These are phyloP conservation scores for Myioborus miniatus DNA, from an alignment of 2,797 vertebrate species.

Conservation along the genomic window DNA sequence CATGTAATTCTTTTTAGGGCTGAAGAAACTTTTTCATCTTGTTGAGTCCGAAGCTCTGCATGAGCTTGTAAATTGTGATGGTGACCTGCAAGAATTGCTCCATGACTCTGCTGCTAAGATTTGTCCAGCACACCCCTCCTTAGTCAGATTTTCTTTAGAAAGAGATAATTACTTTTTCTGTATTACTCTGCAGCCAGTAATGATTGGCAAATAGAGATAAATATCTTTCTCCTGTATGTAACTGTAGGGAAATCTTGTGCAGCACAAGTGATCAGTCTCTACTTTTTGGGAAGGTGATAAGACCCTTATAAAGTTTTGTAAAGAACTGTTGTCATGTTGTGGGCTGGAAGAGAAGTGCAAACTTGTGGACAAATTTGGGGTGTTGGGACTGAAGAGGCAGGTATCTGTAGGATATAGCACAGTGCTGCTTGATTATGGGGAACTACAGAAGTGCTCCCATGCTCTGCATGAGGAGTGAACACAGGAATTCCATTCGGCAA, in stretches of 20 bases:
- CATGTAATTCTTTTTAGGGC: not conserved
- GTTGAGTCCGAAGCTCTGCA: not conserved
- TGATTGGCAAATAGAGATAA: not conserved
- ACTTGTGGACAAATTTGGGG: not conserved
- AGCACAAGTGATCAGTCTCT: not conserved
- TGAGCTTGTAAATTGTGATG: not conserved
- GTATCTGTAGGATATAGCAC: not conserved
- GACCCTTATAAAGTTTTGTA: not conserved
- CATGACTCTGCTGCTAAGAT: not conserved
- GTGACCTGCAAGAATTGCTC: not conserved
- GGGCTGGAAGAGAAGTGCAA: not conserved
- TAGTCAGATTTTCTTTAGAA: not conserved
- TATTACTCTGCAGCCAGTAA: not conserved
- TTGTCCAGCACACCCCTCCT: not conserved
- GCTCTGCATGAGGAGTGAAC: not conserved
- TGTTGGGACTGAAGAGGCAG: not conserved
- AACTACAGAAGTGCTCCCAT: not conserved
- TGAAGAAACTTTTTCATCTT: not conserved
- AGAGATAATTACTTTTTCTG: not conserved
- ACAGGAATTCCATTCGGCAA: not conserved
- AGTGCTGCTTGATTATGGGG: too few species aligned
- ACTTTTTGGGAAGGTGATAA: not conserved
- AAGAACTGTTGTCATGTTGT: not conserved
- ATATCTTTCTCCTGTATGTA: not conserved
- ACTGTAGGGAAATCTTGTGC: not conserved